Percentiles rank a stretch among this genome's conserved stretches.
These are phyloP conservation scores for Quadroppia sp. DNA, from an alignment of 2,888 invertebrate genomes.

Conservation along the genomic window DNA sequence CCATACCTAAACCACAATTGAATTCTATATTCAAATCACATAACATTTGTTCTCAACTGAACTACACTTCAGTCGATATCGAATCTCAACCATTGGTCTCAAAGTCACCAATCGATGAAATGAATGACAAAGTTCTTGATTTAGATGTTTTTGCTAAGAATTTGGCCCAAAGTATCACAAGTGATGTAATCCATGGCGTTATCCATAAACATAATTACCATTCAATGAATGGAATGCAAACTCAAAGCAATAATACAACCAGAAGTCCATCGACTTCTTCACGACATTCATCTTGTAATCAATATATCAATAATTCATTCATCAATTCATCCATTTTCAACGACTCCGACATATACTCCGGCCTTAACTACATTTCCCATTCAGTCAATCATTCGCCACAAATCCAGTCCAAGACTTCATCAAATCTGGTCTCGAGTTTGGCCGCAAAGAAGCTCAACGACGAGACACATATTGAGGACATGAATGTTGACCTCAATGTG, in stretches of 20 bases:
- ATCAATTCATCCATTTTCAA: constrained; percentile 13
- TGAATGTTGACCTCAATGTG: constrained; percentile 47
- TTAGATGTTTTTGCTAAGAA: constrained; percentile 28
- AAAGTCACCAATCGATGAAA: constrained; percentile 1
- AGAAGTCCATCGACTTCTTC: constrained; percentile 6
- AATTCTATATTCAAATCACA: neutral
- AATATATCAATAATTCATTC: constrained; percentile 27
- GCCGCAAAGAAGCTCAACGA: constrained; percentile 39
- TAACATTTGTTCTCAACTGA: neutral
- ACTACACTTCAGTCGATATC: constrained; percentile 6
- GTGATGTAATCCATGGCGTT: constrained; percentile 36
- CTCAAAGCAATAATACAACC: neutral
- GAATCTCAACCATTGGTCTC: constrained; percentile 7
- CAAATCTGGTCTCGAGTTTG: constrained; percentile 7
- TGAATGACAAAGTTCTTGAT: neutral
- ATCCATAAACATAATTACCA: constrained; percentile 22
- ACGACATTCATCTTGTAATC: neutral
- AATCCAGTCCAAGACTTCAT: constrained; percentile 1
- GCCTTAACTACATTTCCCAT: constrained; percentile 25
- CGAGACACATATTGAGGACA: constrained; percentile 47
- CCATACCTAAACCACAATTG: neutral
- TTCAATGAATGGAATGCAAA: constrained; percentile 23
- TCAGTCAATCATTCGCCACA: neutral
- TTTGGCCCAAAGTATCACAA: constrained; percentile 36
- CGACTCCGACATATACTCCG: neutral